Percentiles rank a stretch among this genome's conserved stretches.
phyloP scores from a whole-genome alignment of 1,140 invertebrate species.

The Cataglyphis hispanica region DNA sequence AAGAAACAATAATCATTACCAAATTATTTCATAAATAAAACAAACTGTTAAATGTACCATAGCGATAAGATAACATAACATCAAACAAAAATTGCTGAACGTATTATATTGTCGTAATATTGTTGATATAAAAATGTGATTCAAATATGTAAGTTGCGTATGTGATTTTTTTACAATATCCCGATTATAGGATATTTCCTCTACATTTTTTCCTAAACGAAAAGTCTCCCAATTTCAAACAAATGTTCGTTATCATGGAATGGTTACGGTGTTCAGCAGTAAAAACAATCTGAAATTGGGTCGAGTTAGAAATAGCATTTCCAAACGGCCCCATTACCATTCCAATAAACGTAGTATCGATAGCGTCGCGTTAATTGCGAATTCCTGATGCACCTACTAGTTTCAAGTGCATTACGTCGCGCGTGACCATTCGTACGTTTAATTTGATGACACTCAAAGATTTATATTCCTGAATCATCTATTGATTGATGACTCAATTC shows the following conservation, averaged over 20 bases:
- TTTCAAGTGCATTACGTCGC: constrained; percentile 37
- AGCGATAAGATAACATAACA: constrained; percentile 39
- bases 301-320: not conserved
- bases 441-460: not conserved
- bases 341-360: constrained; percentile 7
- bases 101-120: constrained; percentile 70
- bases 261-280: not conserved
- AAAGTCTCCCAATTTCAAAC: constrained; percentile 19
- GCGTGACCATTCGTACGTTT: not conserved
- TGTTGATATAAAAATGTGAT: constrained; percentile 76
- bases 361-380: constrained; percentile 56
- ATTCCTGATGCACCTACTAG: constrained; percentile 44
- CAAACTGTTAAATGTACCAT: constrained; percentile 6
- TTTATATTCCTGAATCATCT: constrained; percentile 8
- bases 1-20: constrained; percentile 37
- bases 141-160: constrained; percentile 41
- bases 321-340: constrained; percentile 43
- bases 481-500: not conserved
- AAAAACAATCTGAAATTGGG: constrained; percentile 12
- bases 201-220: not conserved
- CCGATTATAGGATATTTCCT: constrained; percentile 11
- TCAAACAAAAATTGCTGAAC: constrained; percentile 59
- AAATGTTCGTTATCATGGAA: not conserved
- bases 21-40: constrained; percentile 11
- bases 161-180: constrained; percentile 1